A percentile compares a stretch with the other conserved stretches of the same genome.
Conservation (phyloP, 2,888 invertebrate species). For the Sthenelais limicola region DNA sequence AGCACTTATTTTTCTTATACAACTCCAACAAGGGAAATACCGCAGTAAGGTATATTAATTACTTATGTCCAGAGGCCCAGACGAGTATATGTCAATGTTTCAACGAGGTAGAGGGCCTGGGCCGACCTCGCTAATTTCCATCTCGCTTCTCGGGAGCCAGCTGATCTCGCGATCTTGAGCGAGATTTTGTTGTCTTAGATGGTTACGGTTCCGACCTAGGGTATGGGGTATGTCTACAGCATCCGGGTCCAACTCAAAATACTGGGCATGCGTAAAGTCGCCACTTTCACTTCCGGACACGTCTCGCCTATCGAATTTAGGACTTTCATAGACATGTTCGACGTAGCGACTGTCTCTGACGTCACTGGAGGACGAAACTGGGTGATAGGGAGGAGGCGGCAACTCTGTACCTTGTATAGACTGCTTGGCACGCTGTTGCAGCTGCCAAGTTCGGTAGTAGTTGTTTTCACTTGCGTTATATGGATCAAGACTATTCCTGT, state of each 20-base stretch:
- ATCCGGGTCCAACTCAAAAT: slow-evolving; percentile 49
- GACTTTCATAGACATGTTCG: slow-evolving; percentile 55
- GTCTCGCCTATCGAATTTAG: slow-evolving; percentile 52
- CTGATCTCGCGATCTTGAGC: slow-evolving; percentile 1
- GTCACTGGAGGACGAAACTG: slow-evolving; percentile 12
- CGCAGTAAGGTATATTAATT: too few species aligned
- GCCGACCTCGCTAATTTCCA: too few species aligned
- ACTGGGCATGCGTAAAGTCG: slow-evolving; percentile 23
- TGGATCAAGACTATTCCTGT: slow-evolving; percentile 27
- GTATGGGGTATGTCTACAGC: slow-evolving; percentile 5
- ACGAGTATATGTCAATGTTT: too few species aligned
- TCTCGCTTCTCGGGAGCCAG: too few species aligned
- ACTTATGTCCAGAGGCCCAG: too few species aligned
- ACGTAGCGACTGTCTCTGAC: slow-evolving; percentile 17
- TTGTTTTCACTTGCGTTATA: slow-evolving; percentile 50
- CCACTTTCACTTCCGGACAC: slow-evolving; percentile 18
- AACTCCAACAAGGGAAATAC: too few species aligned
- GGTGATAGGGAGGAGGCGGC: slow-evolving; percentile 34
- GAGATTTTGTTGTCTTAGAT: background rate
- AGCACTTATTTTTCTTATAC: too few species aligned
- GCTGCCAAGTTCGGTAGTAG: slow-evolving; percentile 55
- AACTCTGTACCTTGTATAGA: slow-evolving; percentile 16
- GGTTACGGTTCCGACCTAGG: background rate
- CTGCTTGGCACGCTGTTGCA: slow-evolving; percentile 43
- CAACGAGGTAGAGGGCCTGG: too few species aligned